phyloP scores from a whole-genome alignment of 2,797 vertebrate species.

The Squalus acanthias region DNA sequence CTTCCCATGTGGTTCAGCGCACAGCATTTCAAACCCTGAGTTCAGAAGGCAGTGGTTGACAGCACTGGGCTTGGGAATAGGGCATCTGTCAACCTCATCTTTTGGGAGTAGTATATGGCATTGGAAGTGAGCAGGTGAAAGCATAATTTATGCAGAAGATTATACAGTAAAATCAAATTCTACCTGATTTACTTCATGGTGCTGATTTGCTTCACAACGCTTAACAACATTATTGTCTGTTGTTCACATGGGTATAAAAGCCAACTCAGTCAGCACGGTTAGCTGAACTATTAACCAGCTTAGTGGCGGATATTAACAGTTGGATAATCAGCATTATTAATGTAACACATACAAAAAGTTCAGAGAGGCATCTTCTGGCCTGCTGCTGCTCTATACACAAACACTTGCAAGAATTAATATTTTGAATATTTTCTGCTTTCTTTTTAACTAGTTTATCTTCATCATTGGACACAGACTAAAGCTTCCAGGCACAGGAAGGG shows the following conservation, averaged over 20 bases:
- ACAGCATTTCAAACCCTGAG: not conserved
- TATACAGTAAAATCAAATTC: not conserved
- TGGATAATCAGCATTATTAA: constrained; percentile 3
- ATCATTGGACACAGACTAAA: not conserved
- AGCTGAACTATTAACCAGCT: not conserved
- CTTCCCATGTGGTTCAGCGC: not conserved
- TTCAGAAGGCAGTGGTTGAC: not conserved
- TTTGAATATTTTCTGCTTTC: not conserved
- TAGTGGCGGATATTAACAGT: not conserved
- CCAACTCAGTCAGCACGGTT: not conserved
- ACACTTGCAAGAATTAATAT: not conserved
- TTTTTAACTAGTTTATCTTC: not conserved
- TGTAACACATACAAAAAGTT: not conserved
- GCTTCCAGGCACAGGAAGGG: not conserved
- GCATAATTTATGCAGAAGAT: not conserved
- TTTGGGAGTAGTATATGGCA: not conserved
- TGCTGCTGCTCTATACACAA: not conserved
- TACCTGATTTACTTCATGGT: not conserved
- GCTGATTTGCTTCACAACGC: not conserved
- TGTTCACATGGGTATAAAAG: not conserved
- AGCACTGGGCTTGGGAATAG: not conserved
- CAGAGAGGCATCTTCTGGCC: not conserved
- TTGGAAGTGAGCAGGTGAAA: not conserved
- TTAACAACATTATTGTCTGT: not conserved
- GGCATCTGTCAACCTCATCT: not conserved